A percentile compares a stretch with the other conserved stretches of the same genome.
phyloP scores from a whole-genome alignment of 2,888 invertebrate species.

The Spodoptera picta region DNA sequence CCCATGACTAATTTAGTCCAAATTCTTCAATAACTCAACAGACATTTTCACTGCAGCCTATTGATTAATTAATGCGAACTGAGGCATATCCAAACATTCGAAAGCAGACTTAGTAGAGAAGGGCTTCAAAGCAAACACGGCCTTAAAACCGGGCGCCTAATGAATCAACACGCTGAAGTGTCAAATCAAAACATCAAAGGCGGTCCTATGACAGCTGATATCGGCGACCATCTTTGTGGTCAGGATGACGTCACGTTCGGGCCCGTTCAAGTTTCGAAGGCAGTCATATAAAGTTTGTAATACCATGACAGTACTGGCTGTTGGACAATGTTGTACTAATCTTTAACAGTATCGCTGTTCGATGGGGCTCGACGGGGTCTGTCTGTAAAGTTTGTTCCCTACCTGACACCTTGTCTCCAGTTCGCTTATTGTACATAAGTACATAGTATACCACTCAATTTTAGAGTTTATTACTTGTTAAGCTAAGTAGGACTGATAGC shows the following conservation, averaged over 20 bases:
- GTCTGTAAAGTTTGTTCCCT: conserved; percentile 66
- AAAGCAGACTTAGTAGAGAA: conserved; percentile 6
- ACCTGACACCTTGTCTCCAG: conserved; percentile 66
- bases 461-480: conserved; percentile 67
- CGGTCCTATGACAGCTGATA: conserved; percentile 58
- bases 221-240: conserved; percentile 59
- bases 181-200: conserved; percentile 48
- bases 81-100: conserved; percentile 11
- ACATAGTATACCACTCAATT: conserved; percentile 60
- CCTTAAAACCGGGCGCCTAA: conserved; percentile 30
- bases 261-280: conserved; percentile 62
- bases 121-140: conserved; percentile 19
- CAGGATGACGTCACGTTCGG: conserved; percentile 29
- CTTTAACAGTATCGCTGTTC: conserved; percentile 57
- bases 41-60: not conserved
- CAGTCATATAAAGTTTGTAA: conserved; percentile 69
- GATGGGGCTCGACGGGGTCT: conserved; percentile 57
- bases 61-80: conserved; percentile 17
- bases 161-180: conserved; percentile 42
- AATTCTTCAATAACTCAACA: not conserved
- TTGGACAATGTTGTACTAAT: conserved; percentile 64
- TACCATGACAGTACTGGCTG: conserved; percentile 58
- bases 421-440: conserved; percentile 60
- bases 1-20: not conserved
- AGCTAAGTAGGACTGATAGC: conserved; percentile 45